Conservation (phyloP, 1,140 invertebrate genomes). For the Melitaea cinxia region DNA sequence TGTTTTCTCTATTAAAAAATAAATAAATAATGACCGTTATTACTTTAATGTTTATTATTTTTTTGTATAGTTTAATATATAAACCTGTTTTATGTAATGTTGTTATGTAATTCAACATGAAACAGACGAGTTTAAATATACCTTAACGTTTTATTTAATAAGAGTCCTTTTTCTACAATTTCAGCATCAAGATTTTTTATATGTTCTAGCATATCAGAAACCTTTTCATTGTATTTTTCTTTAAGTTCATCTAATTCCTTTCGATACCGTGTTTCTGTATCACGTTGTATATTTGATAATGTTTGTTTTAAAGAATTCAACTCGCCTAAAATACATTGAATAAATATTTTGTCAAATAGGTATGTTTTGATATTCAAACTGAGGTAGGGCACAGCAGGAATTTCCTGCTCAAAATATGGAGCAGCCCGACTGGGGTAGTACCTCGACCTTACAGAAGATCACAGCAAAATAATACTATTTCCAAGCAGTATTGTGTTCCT, state of each 20-base stretch:
- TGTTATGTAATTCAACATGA: not conserved
- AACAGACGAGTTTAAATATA: slow-evolving; percentile 41
- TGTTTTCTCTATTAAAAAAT: slow-evolving; percentile 71
- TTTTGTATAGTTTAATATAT: no score
- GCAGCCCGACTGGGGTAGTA: no score
- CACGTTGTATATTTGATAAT: slow-evolving; percentile 52
- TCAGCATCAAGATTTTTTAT: slow-evolving; percentile 74
- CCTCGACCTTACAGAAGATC: no score
- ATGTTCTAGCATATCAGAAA: slow-evolving; percentile 76
- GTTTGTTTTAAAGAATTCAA: slow-evolving; percentile 51
- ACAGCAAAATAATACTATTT: no score
- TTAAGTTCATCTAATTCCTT: slow-evolving; percentile 69
- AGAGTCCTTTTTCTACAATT: slow-evolving; percentile 73
- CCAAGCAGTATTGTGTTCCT: no score
- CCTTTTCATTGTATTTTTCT: slow-evolving; percentile 77
- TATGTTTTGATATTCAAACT: no score
- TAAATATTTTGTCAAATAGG: no score
- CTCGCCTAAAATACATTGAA: slow-evolving; percentile 71
- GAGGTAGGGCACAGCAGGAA: no score
- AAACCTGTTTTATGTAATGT: no score
- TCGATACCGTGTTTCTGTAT: slow-evolving; percentile 55
- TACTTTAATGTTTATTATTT: not conserved
- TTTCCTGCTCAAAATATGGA: no score
- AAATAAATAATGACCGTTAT: not conserved
- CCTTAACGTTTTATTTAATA: slow-evolving; percentile 78